phyloP scores from a whole-genome alignment of 1,140 invertebrate genomes.

The Zeugodacus cucurbitae region DNA sequence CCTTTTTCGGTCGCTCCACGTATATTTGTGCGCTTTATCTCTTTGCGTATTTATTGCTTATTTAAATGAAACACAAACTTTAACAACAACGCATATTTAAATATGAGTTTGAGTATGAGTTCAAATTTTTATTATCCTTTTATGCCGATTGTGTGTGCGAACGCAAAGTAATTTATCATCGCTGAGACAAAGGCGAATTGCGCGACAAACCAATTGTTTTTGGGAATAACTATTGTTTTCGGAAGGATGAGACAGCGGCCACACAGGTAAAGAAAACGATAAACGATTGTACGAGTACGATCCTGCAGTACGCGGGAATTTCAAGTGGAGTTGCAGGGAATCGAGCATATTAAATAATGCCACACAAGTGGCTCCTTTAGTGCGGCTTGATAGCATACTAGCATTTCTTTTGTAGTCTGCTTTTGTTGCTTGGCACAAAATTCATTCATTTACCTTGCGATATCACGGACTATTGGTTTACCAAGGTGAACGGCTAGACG shows the following conservation, averaged over 20 bases:
- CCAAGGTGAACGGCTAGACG: background rate
- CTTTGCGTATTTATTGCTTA: background rate
- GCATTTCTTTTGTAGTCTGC: background rate
- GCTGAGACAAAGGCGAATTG: slow-evolving; percentile 12
- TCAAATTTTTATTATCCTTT: slow-evolving; percentile 35
- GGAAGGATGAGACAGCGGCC: background rate
- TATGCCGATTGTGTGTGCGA: background rate
- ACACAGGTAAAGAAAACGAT: slow-evolving; percentile 25
- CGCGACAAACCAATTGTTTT: background rate
- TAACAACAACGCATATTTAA: background rate
- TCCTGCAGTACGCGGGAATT: background rate
- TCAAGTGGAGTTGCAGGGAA: background rate
- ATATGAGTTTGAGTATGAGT: background rate
- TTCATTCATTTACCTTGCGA: slow-evolving; percentile 27
- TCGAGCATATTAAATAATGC: background rate
- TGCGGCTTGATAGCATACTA: background rate
- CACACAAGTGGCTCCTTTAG: slow-evolving; percentile 15
- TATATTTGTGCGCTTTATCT: background rate
- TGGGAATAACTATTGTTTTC: slow-evolving; percentile 10
- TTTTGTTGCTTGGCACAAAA: background rate
- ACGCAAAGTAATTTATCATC: slow-evolving; percentile 31
- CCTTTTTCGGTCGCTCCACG: background rate
- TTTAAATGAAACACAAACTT: background rate
- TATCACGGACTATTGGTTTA: background rate
- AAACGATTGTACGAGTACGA: background rate